phyloP scores from a whole-genome alignment of 2,113 vertebrate genomes.

The Mesoclemmys tuberculata region DNA sequence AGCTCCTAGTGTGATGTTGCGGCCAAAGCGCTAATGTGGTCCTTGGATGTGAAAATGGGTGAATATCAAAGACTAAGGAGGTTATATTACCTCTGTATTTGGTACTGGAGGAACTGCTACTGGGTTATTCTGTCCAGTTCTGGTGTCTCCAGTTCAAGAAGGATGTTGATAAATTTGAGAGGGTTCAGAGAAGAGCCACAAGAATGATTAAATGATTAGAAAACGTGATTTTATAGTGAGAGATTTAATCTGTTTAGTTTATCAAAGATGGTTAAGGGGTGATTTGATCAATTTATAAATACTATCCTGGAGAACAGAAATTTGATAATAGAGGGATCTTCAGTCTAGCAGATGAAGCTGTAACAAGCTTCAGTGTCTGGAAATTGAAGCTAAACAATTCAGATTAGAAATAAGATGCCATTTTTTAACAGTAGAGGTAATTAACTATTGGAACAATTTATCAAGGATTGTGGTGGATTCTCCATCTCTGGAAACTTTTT shows the following conservation, averaged over 20 bases:
- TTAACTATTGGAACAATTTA: not conserved
- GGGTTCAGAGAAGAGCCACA: not conserved
- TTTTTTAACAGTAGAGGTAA: not conserved
- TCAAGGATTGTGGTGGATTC: not conserved
- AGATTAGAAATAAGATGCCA: not conserved
- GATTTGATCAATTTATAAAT: not conserved
- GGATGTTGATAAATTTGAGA: not conserved
- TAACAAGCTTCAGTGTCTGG: not conserved
- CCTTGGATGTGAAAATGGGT: not conserved
- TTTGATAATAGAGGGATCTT: not conserved
- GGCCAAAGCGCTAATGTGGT: not conserved
- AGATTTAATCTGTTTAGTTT: not conserved
- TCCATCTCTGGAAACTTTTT: not conserved
- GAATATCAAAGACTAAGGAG: not conserved
- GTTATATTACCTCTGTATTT: not conserved
- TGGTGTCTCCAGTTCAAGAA: not conserved
- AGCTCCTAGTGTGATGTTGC: not conserved
- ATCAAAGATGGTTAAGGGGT: not conserved
- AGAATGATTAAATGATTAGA: not conserved
- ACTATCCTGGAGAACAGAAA: not conserved
- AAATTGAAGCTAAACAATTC: not conserved
- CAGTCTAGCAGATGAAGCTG: not conserved
- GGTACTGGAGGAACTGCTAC: not conserved
- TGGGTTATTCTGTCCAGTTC: not conserved
- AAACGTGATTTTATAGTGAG: not conserved